Percentiles rank a stretch among this genome's conserved stretches.
phyloP scores from a whole-genome alignment of 2,888 invertebrate species.

The Oscheius sp. region DNA sequence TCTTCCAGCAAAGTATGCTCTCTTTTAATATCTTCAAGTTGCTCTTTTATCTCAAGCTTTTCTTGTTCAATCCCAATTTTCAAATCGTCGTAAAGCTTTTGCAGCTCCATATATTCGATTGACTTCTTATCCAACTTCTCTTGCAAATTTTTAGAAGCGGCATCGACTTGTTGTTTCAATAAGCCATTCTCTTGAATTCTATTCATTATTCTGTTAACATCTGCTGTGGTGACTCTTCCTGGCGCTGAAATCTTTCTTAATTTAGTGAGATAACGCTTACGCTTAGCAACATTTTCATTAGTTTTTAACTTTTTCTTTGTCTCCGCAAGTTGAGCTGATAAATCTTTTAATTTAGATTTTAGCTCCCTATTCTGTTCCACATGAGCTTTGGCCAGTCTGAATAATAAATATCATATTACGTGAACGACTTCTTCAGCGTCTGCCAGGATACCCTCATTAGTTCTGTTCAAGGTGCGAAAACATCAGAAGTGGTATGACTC shows the following conservation, averaged over 20 bases:
- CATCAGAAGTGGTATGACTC: not conserved
- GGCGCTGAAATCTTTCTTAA: not conserved
- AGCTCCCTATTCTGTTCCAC: constrained; percentile 42
- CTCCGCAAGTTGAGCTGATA: constrained; percentile 8
- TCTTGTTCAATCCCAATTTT: not conserved
- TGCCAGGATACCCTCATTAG: too few species aligned
- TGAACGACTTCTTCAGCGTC: too few species aligned
- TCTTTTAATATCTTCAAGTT: constrained; percentile 8
- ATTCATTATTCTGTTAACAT: constrained; percentile 22
- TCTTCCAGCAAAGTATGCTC: constrained; percentile 7
- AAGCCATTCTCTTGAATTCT: constrained; percentile 17
- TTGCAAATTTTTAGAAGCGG: constrained; percentile 5
- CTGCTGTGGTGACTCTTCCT: constrained; percentile 8
- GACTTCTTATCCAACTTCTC: constrained; percentile 2
- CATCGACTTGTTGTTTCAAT: constrained; percentile 15
- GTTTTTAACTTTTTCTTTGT: constrained; percentile 3
- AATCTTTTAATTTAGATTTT: constrained; percentile 35
- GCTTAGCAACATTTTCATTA: not conserved
- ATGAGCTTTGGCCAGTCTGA: constrained; percentile 44
- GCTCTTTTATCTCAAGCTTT: not conserved
- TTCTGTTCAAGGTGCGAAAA: too few species aligned
- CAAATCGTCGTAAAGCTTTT: not conserved
- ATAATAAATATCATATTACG: too few species aligned
- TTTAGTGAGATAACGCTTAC: not conserved
- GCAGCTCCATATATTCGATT: not conserved